A percentile compares a stretch with the other conserved stretches of the same genome.
These are phyloP conservation scores for Aphodius granarius DNA, from an alignment of 2,888 invertebrate genomes.

Conservation along the genomic window DNA sequence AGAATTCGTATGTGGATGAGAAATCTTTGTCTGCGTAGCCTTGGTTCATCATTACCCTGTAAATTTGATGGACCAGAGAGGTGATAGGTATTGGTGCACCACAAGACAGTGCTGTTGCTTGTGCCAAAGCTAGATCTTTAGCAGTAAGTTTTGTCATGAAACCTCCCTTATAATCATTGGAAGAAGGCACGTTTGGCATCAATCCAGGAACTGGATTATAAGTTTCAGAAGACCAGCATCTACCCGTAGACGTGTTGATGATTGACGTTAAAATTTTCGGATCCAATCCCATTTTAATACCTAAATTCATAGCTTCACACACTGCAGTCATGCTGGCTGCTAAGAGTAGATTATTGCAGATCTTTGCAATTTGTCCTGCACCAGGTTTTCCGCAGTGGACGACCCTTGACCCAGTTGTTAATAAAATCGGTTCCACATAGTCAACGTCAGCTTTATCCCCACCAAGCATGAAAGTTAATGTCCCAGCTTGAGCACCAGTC, in stretches of 20 bases:
- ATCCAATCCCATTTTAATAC: slow-evolving; percentile 89
- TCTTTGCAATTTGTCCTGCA: slow-evolving; percentile 92
- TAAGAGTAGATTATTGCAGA: slow-evolving; percentile 96
- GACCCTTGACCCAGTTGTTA: slow-evolving; percentile 89
- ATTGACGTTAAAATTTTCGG: slow-evolving; percentile 84
- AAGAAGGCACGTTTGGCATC: slow-evolving; percentile 83
- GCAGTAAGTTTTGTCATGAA: slow-evolving; percentile 88
- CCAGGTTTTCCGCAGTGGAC: slow-evolving; percentile 91
- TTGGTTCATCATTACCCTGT: slow-evolving; percentile 75
- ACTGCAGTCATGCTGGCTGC: slow-evolving; percentile 91
- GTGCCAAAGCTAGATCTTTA: slow-evolving; percentile 93
- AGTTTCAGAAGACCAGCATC: slow-evolving; percentile 95
- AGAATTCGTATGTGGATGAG: slow-evolving; percentile 83
- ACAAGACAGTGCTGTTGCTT: slow-evolving; percentile 78
- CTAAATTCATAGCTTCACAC: slow-evolving; percentile 94
- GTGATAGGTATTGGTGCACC: slow-evolving; percentile 86
- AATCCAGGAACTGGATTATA: slow-evolving; percentile 98
- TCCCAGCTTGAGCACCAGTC: slow-evolving; percentile 88
- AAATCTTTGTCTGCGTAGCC: slow-evolving; percentile 91
- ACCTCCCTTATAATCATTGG: slow-evolving; percentile 80
- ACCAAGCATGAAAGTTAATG: slow-evolving; percentile 96
- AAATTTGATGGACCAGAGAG: slow-evolving; percentile 87
- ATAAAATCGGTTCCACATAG: slow-evolving; percentile 68
- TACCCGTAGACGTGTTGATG: slow-evolving; percentile 91
- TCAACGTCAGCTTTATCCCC: slow-evolving; percentile 74